Conservation (phyloP, 2,113 vertebrate genomes). For the Chascanopsetta lugubris region DNA sequence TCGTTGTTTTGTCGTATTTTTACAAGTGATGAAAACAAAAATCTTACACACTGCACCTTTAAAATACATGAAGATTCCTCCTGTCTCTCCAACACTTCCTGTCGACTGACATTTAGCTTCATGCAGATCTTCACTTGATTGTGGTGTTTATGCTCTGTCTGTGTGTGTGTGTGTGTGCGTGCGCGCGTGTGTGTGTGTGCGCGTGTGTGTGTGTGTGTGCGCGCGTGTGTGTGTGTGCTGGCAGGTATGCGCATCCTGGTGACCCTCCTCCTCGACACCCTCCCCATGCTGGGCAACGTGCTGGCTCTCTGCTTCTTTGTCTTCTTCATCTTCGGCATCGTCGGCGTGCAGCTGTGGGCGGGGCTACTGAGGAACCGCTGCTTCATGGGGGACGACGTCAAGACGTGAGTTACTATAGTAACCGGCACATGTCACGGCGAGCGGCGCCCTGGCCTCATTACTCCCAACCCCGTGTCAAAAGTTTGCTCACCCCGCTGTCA, state of each 20-base stretch:
- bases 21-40: too few relatives aligned
- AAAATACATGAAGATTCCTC: slow-evolving; percentile 19
- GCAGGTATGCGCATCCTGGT: slow-evolving; percentile 96
- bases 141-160: slow-evolving; percentile 16
- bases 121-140: slow-evolving; percentile 1
- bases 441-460: slow-evolving; percentile 26
- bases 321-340: slow-evolving; percentile 97
- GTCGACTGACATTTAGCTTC: slow-evolving; percentile 2
- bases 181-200: slow-evolving; percentile 85
- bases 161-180: slow-evolving; percentile 39
- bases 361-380: slow-evolving; percentile 94
- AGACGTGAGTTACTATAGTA: slow-evolving; percentile 81
- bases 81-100: slow-evolving; percentile 16
- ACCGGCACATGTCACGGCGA: slow-evolving; percentile 34
- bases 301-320: slow-evolving; percentile 96
- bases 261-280: slow-evolving; percentile 93
- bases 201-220: slow-evolving; percentile 74
- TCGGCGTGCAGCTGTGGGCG: slow-evolving; percentile 95
- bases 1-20: too few relatives aligned
- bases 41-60: too few relatives aligned
- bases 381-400: slow-evolving; percentile 89
- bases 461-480: slow-evolving; percentile 27
- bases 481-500: slow-evolving; percentile 46
- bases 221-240: slow-evolving; percentile 46
- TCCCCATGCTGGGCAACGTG: slow-evolving; percentile 97